phyloP scores from a whole-genome alignment of 2,113 vertebrate species.

The Drymodes brunneopygia region DNA sequence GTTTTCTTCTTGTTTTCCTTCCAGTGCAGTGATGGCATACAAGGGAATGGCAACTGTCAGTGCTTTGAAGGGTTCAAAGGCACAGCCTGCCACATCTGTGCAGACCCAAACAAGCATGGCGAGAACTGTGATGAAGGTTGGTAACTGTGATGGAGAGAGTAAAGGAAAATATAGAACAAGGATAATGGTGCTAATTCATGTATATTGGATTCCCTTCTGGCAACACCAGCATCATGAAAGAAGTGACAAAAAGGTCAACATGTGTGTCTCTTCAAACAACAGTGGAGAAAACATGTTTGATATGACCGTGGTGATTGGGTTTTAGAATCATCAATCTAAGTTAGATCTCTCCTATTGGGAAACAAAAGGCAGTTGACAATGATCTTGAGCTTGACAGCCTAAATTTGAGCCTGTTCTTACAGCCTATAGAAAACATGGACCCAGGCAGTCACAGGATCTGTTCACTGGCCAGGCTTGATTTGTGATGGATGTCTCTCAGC shows the following conservation, averaged over 20 bases:
- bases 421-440: neutral
- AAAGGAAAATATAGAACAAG: neutral
- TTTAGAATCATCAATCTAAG: neutral
- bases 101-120: conserved; percentile 83
- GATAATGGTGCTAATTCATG: neutral
- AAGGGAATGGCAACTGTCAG: conserved; percentile 84
- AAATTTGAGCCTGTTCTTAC: neutral
- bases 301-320: neutral
- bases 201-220: neutral
- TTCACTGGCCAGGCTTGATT: neutral
- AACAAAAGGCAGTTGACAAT: neutral
- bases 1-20: neutral
- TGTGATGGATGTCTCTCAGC: neutral
- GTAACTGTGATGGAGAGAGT: neutral
- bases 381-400: neutral
- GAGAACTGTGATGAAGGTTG: conserved; percentile 88
- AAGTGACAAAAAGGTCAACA: neutral
- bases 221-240: neutral
- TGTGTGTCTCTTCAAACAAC: neutral
- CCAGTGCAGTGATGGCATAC: conserved; percentile 88
- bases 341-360: neutral
- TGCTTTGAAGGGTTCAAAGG: conserved; percentile 85
- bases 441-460: neutral
- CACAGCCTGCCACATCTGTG: conserved; percentile 93
- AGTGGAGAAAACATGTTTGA: neutral